A percentile compares a stretch with the other conserved stretches of the same genome.
Evolutionary conservation across 2,888 invertebrate genomes (phyloP).

Genomic region (Thyatira batis): DNA sequence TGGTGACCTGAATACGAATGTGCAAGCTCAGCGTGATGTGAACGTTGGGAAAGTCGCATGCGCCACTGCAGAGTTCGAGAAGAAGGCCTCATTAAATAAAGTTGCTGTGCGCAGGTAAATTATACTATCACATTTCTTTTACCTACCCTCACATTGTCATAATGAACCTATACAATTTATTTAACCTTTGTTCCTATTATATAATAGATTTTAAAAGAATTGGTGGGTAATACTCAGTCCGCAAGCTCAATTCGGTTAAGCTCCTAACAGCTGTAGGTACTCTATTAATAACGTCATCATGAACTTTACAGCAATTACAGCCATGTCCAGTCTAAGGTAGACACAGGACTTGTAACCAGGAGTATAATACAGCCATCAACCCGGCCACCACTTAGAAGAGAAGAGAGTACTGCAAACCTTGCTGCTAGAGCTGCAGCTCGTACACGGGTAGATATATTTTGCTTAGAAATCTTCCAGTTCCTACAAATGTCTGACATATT

Average conservation of each 20-base stretch:
- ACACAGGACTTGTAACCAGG: conserved; percentile 62
- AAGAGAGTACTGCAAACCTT: conserved; percentile 69
- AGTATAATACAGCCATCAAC: conserved; percentile 46
- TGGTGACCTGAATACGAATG: conserved; percentile 70
- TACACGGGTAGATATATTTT: conserved; percentile 45
- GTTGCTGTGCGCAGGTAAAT: conserved; percentile 50
- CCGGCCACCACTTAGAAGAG: conserved; percentile 62
- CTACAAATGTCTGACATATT: neutral
- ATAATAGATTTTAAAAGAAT: too few relatives aligned
- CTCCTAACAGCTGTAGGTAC: neutral
- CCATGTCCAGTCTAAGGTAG: conserved; percentile 75
- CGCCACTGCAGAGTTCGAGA: conserved; percentile 63
- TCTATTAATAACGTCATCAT: neutral
- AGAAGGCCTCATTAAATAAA: conserved; percentile 54
- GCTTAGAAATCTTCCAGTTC: neutral
- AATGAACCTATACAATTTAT: too few relatives aligned
- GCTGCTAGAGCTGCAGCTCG: conserved; percentile 59
- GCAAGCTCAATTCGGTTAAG: too few relatives aligned
- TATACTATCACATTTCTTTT: conserved; percentile 5
- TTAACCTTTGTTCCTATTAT: too few relatives aligned
- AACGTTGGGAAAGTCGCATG: conserved; percentile 58
- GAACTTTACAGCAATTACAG: conserved; percentile 58
- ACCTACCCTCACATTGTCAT: conserved; percentile 27
- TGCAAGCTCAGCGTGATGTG: conserved; percentile 57
- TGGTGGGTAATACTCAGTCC: too few relatives aligned